Conservation (phyloP, 2,888 invertebrate genomes). For the Anarsia innoxiella region DNA sequence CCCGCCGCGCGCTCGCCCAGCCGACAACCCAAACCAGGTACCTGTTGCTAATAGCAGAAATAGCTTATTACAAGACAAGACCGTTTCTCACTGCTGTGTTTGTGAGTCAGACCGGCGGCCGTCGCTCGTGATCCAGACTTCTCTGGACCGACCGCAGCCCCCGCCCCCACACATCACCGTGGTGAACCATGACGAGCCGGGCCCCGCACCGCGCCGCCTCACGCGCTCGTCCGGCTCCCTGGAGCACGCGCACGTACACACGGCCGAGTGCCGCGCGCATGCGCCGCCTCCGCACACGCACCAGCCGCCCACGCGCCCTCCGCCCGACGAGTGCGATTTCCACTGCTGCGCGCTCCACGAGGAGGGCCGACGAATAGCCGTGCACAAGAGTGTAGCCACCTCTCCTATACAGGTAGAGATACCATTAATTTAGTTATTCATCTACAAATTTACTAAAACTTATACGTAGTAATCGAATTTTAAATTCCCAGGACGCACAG, state of each 20-base stretch:
- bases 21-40: conserved; percentile 56
- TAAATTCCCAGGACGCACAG: conserved; percentile 71
- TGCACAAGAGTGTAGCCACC: conserved; percentile 93
- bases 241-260: conserved; percentile 85
- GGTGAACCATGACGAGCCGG: conserved; percentile 94
- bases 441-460: neutral
- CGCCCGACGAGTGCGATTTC: conserved; percentile 92
- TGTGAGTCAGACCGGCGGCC: conserved; percentile 75
- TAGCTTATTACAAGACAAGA: no score
- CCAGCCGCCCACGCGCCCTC: conserved; percentile 81
- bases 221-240: conserved; percentile 81
- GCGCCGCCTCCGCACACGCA: conserved; percentile 57
- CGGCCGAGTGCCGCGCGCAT: conserved; percentile 77
- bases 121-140: conserved; percentile 84
- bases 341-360: conserved; percentile 97
- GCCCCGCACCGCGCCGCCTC: conserved; percentile 84
- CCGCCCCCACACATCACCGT: conserved; percentile 92
- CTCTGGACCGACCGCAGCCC: conserved; percentile 81
- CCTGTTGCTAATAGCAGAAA: no score
- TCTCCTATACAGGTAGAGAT: conserved; percentile 86
- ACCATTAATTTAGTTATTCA: neutral
- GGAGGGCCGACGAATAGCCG: conserved; percentile 92
- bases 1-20: conserved; percentile 73
- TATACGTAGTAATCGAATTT: no score
- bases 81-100: no score